Evolutionary conservation across 2,888 invertebrate species (phyloP).

Genomic region (Ectemnius continuus): DNA sequence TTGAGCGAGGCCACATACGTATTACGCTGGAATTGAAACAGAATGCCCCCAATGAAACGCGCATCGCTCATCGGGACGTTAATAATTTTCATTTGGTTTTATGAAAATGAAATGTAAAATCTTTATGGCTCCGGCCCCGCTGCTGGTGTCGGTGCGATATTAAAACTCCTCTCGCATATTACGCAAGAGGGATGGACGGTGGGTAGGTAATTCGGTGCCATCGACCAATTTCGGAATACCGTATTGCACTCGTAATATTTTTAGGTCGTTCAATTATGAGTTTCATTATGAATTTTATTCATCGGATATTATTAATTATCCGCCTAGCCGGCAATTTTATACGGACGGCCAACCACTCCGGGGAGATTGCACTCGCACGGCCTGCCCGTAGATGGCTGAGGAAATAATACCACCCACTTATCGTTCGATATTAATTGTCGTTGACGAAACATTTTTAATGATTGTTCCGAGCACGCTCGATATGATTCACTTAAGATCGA

Average conservation of each 20-base stretch:
- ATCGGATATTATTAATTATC: too few species aligned
- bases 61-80: slow-evolving; percentile 3
- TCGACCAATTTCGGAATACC: neutral
- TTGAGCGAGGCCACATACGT: too few species aligned
- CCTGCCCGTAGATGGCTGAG: too few species aligned
- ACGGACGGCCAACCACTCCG: too few species aligned
- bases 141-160: neutral
- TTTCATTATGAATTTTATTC: neutral
- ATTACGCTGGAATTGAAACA: too few species aligned
- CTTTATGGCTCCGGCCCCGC: neutral
- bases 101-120: slow-evolving; percentile 6
- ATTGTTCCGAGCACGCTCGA: too few species aligned
- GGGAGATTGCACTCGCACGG: too few species aligned
- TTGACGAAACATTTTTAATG: too few species aligned
- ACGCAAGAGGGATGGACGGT: neutral
- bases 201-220: neutral
- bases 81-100: slow-evolving; percentile 7
- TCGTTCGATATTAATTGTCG: too few species aligned
- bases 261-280: neutral
- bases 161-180: neutral
- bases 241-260: neutral
- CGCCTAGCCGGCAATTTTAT: too few species aligned
- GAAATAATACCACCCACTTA: too few species aligned
- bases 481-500: too few species aligned
- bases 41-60: neutral